Evolutionary conservation across 2,888 invertebrate genomes (phyloP).

Genomic region (Rhamnusium bicolor): DNA sequence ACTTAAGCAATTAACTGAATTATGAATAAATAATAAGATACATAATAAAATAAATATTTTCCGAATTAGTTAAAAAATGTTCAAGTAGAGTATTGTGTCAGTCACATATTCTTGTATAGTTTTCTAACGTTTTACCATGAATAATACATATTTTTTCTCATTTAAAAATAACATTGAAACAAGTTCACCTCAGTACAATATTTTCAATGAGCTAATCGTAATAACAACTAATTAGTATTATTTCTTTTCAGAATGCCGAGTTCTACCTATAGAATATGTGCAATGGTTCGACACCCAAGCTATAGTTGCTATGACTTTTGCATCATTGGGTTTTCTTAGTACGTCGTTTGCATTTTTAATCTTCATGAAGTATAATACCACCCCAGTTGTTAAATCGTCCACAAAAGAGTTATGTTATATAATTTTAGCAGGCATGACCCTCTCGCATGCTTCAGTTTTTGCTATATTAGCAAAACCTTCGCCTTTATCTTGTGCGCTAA

Average conservation of each 20-base stretch:
- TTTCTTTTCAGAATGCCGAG: slow-evolving; percentile 73
- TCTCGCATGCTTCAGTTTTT: slow-evolving; percentile 77
- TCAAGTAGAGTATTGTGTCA: no score
- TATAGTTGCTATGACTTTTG: slow-evolving; percentile 76
- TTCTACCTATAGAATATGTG: slow-evolving; percentile 76
- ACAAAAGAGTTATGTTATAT: slow-evolving; percentile 80
- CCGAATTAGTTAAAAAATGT: no score
- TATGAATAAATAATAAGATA: no score
- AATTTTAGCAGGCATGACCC: slow-evolving; percentile 77
- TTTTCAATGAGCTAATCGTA: no score
- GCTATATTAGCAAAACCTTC: slow-evolving; percentile 78
- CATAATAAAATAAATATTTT: no score
- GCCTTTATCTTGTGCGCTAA: slow-evolving; percentile 71
- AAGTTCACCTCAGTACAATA: no score
- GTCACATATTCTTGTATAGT: no score
- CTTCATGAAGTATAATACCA: slow-evolving; percentile 80
- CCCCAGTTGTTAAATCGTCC: slow-evolving; percentile 84
- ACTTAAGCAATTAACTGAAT: not conserved
- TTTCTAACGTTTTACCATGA: no score
- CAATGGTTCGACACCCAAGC: slow-evolving; percentile 78
- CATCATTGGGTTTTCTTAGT: slow-evolving; percentile 76
- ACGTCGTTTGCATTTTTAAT: slow-evolving; percentile 76
- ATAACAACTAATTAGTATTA: not conserved
- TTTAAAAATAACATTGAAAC: no score
- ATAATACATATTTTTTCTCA: no score